Evolutionary conservation across 2,888 invertebrate species (phyloP), one percentile per base, ranked within the genome.

Genomic region (Drosophila sordidapex): DNA sequence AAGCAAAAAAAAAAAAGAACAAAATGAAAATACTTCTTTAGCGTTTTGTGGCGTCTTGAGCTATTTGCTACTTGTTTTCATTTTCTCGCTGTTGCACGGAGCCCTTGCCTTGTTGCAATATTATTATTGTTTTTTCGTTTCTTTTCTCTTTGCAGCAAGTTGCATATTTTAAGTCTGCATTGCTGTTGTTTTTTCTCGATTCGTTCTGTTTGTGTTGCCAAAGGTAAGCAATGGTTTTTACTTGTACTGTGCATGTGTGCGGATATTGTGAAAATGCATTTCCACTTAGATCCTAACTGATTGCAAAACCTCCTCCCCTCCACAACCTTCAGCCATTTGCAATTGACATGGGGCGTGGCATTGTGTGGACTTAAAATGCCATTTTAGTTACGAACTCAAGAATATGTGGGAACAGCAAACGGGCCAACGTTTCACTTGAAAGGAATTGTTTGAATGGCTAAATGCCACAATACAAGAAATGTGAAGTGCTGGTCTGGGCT

Each of bases 231-330:
- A 43, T 46, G 46, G 7, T 13, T 46, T 25, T 46, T 21, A 21
- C 25, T 48, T 40, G 27, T 2, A 10, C 53, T 33, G 72, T 78
- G 72, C 81, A 72, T 75, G 81, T 74, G 81, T 85, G 74, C 83
- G 79, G 79, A 87, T 89, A 83, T 82, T 85, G 85, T 85, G 89
- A 84, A 86, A 86, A 89, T 86, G 86, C 89, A 89, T 86, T 86
- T 86, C 83, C 89, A 86, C 83, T 87, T 85, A 89, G 85, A 85
- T 86, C 83, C 75, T 71, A 74, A 78, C 89, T 84, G 85, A 85
- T 87, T 85, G 78, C 61, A 70, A 7, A 36, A 21, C 15, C 18
- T 8, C 5, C 15, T 8, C 8, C 31, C 18, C 11, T 1, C 6
- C 21, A 4, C 21, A 4, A 7, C 46, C 25, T 15, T 46, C 25